Percentiles rank a stretch among this genome's conserved stretches.
Evolutionary conservation across 2,113 vertebrate genomes (phyloP).

Genomic region (Lagenorhynchus albirostris): DNA sequence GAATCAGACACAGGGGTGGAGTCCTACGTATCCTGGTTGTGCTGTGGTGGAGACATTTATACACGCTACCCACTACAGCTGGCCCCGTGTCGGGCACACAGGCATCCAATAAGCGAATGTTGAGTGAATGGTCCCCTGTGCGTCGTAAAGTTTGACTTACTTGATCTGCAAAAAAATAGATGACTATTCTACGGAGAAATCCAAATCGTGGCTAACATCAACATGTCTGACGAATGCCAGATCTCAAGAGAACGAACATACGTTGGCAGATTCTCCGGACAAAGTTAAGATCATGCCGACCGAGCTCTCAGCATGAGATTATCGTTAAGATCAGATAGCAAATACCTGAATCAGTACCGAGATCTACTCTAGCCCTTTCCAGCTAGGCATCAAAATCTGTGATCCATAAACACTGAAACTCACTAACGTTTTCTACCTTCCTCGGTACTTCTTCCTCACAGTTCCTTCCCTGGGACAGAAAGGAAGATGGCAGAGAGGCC

Average conservation of each 20-base stretch:
- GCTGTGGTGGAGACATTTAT: background rate
- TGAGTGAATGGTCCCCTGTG: background rate
- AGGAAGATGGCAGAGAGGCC: background rate
- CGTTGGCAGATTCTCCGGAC: background rate
- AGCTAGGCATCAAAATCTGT: background rate
- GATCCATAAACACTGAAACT: background rate
- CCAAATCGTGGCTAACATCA: background rate
- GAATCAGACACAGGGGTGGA: background rate
- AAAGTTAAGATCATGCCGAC: background rate
- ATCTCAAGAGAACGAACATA: background rate
- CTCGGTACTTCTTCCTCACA: background rate
- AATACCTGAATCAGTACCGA: background rate
- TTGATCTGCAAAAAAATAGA: background rate
- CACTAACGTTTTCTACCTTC: slow-evolving; percentile 24
- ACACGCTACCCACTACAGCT: background rate
- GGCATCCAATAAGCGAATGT: background rate
- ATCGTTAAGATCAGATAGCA: background rate
- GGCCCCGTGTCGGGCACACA: background rate
- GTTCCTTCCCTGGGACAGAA: background rate
- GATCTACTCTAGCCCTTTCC: background rate
- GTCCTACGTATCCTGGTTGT: background rate
- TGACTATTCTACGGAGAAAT: background rate
- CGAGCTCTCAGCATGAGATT: background rate
- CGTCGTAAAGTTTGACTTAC: background rate
- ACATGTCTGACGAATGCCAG: background rate